A percentile compares a stretch with the other conserved stretches of the same genome.
phyloP scores from a whole-genome alignment of 2,113 vertebrate genomes.

The Hassar affinis region DNA sequence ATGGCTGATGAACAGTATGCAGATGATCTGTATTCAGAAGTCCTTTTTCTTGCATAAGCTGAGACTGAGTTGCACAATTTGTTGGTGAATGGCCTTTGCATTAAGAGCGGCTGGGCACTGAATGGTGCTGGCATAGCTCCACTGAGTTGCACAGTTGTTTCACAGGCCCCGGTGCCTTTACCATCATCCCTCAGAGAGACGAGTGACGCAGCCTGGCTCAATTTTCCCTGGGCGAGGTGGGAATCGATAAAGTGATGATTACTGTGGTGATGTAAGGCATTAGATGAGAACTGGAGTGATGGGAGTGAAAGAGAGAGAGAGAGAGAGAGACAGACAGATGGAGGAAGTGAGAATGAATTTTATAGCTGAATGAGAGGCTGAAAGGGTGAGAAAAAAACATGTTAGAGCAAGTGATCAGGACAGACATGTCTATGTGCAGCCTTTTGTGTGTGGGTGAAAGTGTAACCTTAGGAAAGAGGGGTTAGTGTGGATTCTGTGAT shows the following conservation, averaged over 20 bases:
- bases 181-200: constrained; percentile 45
- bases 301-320: background rate
- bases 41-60: background rate
- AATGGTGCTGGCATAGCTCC: constrained; percentile 20
- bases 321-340: background rate
- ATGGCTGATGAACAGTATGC: background rate
- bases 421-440: background rate
- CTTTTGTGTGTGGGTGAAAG: background rate
- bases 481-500: background rate
- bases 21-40: background rate
- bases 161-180: constrained; percentile 31
- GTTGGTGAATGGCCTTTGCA: constrained; percentile 40
- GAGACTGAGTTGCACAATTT: background rate
- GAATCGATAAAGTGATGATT: constrained; percentile 38
- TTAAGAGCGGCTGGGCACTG: constrained; percentile 19
- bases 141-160: constrained; percentile 24
- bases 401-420: background rate
- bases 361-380: constrained; percentile 3
- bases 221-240: constrained; percentile 11
- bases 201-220: constrained; percentile 47
- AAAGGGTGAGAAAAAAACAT: background rate
- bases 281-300: constrained; percentile 14
- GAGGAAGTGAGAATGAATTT: constrained; percentile 12
- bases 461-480: background rate
- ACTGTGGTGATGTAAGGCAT: constrained; percentile 29